Conservation (phyloP, 2,113 vertebrate species). For the Lophura nycthemera region DNA sequence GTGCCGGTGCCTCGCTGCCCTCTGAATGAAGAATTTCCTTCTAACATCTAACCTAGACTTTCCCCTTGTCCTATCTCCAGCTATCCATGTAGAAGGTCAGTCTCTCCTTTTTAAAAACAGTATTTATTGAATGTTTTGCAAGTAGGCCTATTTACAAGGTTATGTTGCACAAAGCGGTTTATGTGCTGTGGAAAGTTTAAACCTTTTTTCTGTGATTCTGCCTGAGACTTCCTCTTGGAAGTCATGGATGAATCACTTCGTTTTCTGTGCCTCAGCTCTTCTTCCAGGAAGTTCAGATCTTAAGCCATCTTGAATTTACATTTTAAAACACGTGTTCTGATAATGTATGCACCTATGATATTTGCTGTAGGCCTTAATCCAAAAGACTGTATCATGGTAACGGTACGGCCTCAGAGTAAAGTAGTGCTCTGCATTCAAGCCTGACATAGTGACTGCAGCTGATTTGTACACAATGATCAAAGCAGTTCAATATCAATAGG, state of each 20-base stretch:
- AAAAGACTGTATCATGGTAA: neutral
- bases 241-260: neutral
- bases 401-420: neutral
- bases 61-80: neutral
- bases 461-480: neutral
- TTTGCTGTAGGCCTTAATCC: neutral
- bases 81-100: neutral
- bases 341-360: neutral
- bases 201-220: neutral
- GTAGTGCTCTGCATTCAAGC: neutral
- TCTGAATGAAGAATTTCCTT: neutral
- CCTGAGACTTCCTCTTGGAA: neutral
- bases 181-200: neutral
- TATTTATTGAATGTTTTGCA: neutral
- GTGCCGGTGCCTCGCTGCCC: no score
- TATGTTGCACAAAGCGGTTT: neutral
- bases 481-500: neutral
- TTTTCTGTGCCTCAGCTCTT: rapidly evolving
- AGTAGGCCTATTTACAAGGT: neutral
- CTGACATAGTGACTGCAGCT: neutral
- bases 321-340: neutral
- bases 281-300: neutral
- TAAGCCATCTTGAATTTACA: neutral
- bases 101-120: neutral
- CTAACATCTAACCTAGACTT: neutral